A percentile compares a stretch with the other conserved stretches of the same genome.
These are phyloP conservation scores for Stegophylla sp. DNA, from an alignment of 2,888 invertebrate genomes.

Conservation along the genomic window DNA sequence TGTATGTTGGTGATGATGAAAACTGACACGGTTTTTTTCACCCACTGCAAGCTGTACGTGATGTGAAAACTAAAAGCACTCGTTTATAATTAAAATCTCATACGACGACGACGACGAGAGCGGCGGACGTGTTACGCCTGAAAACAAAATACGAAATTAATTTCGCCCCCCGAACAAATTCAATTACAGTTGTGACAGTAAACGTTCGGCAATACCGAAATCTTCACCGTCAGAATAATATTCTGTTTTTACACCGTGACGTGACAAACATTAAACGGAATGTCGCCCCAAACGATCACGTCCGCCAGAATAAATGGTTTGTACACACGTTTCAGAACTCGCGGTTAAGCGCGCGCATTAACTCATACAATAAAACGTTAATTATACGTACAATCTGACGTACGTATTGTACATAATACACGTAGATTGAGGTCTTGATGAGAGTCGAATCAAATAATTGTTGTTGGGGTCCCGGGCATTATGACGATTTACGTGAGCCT, in stretches of 20 bases:
- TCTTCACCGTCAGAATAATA: not conserved
- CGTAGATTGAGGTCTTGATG: too few species aligned
- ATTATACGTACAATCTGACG: not conserved
- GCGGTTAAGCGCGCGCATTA: not conserved
- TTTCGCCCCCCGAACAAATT: constrained; percentile 5
- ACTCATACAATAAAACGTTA: not conserved
- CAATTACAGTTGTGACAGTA: not conserved
- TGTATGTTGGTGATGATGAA: not conserved
- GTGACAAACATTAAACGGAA: not conserved
- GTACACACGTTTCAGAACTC: constrained; percentile 6
- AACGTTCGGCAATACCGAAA: not conserved
- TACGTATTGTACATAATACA: too few species aligned
- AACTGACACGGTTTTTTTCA: not conserved
- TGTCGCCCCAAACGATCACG: not conserved
- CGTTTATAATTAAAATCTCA: constrained; percentile 21
- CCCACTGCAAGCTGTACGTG: not conserved
- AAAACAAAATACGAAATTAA: constrained; percentile 25
- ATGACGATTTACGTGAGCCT: too few species aligned
- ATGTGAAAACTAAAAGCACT: constrained; percentile 3
- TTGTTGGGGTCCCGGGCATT: too few species aligned
- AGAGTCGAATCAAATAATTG: too few species aligned
- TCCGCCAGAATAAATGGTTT: not conserved
- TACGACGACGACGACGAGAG: not conserved
- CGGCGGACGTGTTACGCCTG: not conserved
- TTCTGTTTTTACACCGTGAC: not conserved